phyloP scores from a whole-genome alignment of 2,888 invertebrate genomes.

The Agrilus biguttatus region DNA sequence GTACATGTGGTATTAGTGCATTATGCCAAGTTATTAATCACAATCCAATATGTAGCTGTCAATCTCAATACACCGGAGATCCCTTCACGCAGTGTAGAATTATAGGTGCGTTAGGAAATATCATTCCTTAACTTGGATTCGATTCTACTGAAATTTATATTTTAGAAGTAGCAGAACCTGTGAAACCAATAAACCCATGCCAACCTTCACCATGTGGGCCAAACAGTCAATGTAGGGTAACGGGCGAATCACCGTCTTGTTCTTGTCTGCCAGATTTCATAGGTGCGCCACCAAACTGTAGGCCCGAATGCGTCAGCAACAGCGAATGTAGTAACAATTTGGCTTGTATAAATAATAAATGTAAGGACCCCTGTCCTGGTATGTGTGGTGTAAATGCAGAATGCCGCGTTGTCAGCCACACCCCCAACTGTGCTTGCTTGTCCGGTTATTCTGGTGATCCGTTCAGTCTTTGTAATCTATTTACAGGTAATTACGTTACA shows the following conservation, averaged over 20 bases:
- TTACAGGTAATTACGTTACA: too few species aligned
- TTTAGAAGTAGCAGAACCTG: slow-evolving; percentile 12
- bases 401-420: slow-evolving; percentile 61
- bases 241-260: slow-evolving; percentile 41
- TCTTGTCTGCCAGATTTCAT: slow-evolving; percentile 44
- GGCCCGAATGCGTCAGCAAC: slow-evolving; percentile 59
- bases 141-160: slow-evolving; percentile 3
- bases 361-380: slow-evolving; percentile 59
- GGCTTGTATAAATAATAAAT: slow-evolving; percentile 62
- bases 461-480: slow-evolving; percentile 41
- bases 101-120: slow-evolving; percentile 7
- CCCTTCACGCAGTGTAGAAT: slow-evolving; percentile 56
- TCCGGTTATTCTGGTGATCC: slow-evolving; percentile 45
- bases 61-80: slow-evolving; percentile 42
- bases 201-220: slow-evolving; percentile 61
- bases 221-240: slow-evolving; percentile 39
- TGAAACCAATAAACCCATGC: slow-evolving; percentile 40
- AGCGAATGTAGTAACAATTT: slow-evolving; percentile 54
- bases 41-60: slow-evolving; percentile 52
- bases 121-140: neutral
- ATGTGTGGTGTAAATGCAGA: slow-evolving; percentile 60
- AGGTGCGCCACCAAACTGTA: slow-evolving; percentile 55
- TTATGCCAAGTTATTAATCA: slow-evolving; percentile 59
- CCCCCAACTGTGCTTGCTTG: slow-evolving; percentile 50
- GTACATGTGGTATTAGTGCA: slow-evolving; percentile 59